Conservation (phyloP, 2,888 invertebrate genomes). For the Microplitis manilae region DNA sequence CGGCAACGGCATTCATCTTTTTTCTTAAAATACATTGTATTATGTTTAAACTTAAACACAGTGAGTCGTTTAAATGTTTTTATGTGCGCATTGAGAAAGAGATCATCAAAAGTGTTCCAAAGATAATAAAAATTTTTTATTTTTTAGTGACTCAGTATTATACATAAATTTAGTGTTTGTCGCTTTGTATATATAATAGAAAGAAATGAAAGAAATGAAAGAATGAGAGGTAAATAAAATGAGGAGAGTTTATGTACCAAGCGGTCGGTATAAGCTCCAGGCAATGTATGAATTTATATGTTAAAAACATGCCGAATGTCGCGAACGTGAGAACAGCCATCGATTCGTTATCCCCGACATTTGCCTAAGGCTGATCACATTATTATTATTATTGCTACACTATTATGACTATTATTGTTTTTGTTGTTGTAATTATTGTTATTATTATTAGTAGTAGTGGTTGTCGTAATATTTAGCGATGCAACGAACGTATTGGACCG, state of each 20-base stretch:
- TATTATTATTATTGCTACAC: slow-evolving; percentile 28
- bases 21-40: background rate
- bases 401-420: background rate
- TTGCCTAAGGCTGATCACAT: slow-evolving; percentile 26
- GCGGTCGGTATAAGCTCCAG: slow-evolving; percentile 11
- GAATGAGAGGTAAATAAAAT: slow-evolving; percentile 10
- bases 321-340: slow-evolving; percentile 51
- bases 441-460: background rate
- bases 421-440: too few relatives aligned
- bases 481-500: slow-evolving; percentile 35
- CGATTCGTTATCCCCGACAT: slow-evolving; percentile 34
- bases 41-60: background rate
- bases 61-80: background rate
- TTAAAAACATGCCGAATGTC: slow-evolving; percentile 45
- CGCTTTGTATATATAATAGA: background rate
- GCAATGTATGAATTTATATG: slow-evolving; percentile 28
- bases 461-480: slow-evolving; percentile 33
- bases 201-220: background rate
- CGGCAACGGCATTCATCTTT: background rate
- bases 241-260: slow-evolving; percentile 5
- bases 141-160: background rate
- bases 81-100: background rate
- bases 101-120: background rate
- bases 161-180: slow-evolving; percentile 26
- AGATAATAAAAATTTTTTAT: background rate